Evolutionary conservation across 1,140 invertebrate species (phyloP), one percentile per base, ranked within the genome.

Genomic region (Leptopilina boulardi): DNA sequence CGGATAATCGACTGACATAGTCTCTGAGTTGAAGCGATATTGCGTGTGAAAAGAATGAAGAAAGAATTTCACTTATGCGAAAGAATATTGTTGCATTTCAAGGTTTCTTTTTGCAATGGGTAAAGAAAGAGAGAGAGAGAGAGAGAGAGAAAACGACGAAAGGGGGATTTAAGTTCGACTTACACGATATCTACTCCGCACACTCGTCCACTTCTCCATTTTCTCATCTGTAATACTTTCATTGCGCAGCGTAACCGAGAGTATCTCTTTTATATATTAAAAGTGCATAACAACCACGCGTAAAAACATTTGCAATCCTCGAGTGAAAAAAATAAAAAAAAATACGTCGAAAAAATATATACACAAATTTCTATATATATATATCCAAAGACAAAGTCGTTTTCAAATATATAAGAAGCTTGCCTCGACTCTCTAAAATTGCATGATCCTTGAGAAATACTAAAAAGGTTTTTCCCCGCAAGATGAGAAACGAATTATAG

Each of bases 111-210:
- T n/a, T n/a, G n/a, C n/a, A n/a, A n/a, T n/a, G n/a, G n/a, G n/a
- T n/a, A n/a, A n/a, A n/a, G n/a, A n/a, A n/a, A 5, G 70, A 10
- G 21, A 30, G 70, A 30, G 78, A 73, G 74, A 76, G n/a, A 5
- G 70, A 10, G 21, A 30, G 70, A 30, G 78, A 73, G 74, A 76
- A 82, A 47, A 70, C 76, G 76, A 42, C 74, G 78, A 70, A 76
- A 80, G 77, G 74, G n/a, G 66, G 82, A 78, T 83, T 85, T 86
- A 84, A 85, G 84, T 85, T 80, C 78, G 83, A 83, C 85, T 85
- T 86, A 86, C 83, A 87, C 83, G 84, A 84, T 87, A 87, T 87
- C 86, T 87, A 78, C 74, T 75, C 82, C 71, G 84, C 81, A 85
- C 86, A 87, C 84, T 86, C 86, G 71, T 72, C 78, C 44, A 76